phyloP scores from a whole-genome alignment of 2,888 invertebrate genomes.

The Ophion slaviceki region DNA sequence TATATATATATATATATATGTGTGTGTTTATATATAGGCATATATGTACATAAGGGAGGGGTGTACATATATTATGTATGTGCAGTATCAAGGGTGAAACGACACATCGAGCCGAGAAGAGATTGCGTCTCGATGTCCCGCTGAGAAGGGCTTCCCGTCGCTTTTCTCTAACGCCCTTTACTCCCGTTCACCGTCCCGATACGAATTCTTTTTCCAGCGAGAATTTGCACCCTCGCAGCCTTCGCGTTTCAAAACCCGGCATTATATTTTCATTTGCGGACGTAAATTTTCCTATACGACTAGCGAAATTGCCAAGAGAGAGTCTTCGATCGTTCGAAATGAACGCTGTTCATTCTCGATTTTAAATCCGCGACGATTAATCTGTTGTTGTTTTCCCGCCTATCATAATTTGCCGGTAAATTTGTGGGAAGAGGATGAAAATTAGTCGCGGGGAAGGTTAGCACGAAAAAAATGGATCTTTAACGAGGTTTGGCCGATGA shows the following conservation, averaged over 20 bases:
- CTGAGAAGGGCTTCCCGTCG: constrained; percentile 75
- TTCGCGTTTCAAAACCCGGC: constrained; percentile 59
- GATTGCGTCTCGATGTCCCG: constrained; percentile 81
- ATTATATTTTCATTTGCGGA: constrained; percentile 78
- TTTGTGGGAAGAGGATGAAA: constrained; percentile 16
- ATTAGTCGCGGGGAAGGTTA: not conserved
- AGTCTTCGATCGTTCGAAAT: constrained; percentile 39
- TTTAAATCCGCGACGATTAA: constrained; percentile 10
- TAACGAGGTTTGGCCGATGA: not conserved
- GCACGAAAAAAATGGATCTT: not conserved
- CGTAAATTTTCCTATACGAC: constrained; percentile 64
- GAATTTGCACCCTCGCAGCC: constrained; percentile 58
- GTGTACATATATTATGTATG: not conserved
- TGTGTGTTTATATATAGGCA: not conserved
- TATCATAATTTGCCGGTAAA: constrained; percentile 31
- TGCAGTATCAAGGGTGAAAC: constrained; percentile 55
- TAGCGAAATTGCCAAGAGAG: constrained; percentile 49
- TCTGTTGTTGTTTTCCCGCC: not conserved
- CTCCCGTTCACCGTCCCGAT: constrained; percentile 40
- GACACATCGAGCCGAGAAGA: constrained; percentile 72
- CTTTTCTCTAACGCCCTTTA: constrained; percentile 23
- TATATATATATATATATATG: no score
- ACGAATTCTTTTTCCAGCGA: constrained; percentile 41
- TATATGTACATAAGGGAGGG: not conserved
- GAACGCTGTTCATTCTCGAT: constrained; percentile 35